Percentiles rank a stretch among this genome's conserved stretches.
Conservation (phyloP, 53 echinoderm and acorn worm species). For the Henricia sp. region DNA sequence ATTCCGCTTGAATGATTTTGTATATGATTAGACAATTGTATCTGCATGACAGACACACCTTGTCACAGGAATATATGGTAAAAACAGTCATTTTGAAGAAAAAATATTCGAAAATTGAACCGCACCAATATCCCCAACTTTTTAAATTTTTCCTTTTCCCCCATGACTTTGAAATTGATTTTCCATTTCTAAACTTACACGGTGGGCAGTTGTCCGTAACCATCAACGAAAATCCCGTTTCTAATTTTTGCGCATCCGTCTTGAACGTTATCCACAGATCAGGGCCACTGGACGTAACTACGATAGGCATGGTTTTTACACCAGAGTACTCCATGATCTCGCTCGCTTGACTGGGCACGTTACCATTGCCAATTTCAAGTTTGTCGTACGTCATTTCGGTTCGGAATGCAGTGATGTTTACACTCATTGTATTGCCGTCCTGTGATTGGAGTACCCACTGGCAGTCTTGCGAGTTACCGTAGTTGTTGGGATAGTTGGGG, state of each 20-base stretch:
- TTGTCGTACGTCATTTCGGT: slow-evolving; percentile 7
- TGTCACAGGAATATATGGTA: no score
- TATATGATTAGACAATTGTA: no score
- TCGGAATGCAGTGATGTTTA: slow-evolving; percentile 21
- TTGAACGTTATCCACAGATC: slow-evolving; percentile 49
- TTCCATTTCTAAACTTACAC: slow-evolving; percentile 20
- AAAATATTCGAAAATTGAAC: no score
- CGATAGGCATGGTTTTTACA: not conserved
- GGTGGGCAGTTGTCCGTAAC: slow-evolving; percentile 18
- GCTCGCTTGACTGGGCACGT: not conserved
- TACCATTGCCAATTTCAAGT: slow-evolving; percentile 38
- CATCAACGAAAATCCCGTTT: slow-evolving; percentile 15
- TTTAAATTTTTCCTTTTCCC: no score
- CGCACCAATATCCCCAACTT: no score
- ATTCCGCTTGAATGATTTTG: no score
- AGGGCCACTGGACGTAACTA: not conserved
- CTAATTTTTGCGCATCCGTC: slow-evolving; percentile 15
- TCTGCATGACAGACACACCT: no score
- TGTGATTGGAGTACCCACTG: slow-evolving; percentile 52
- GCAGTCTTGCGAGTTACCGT: slow-evolving; percentile 25
- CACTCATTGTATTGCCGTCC: slow-evolving; percentile 14
- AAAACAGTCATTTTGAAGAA: no score
- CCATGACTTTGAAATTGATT: no score
- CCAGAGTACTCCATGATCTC: not conserved
- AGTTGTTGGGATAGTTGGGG: slow-evolving; percentile 49